A percentile compares a stretch with the other conserved stretches of the same genome.
These are phyloP conservation scores for Lagodon rhomboides DNA, from an alignment of 2,797 vertebrate species.

Conservation along the genomic window DNA sequence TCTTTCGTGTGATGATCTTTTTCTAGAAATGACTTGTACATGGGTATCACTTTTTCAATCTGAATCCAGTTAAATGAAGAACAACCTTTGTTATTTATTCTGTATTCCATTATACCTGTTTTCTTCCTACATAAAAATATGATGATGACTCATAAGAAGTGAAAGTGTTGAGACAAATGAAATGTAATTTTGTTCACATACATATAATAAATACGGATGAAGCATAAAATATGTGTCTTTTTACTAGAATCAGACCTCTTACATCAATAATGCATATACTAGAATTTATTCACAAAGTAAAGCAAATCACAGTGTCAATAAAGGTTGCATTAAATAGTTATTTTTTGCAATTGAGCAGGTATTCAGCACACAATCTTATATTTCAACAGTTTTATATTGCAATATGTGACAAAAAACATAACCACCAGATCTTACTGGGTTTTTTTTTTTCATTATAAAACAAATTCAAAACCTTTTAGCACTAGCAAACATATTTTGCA, in stretches of 20 bases:
- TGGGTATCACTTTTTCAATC: not conserved
- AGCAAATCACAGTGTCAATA: not conserved
- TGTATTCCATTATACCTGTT: not conserved
- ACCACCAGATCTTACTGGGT: not conserved
- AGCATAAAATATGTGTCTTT: slow-evolving; percentile 14
- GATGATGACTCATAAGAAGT: not conserved
- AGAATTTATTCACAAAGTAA: not conserved
- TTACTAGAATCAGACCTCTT: not conserved
- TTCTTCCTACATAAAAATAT: not conserved
- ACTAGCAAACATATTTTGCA: not conserved
- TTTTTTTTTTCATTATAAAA: not conserved
- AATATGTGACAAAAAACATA: not conserved
- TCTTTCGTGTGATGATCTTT: not conserved
- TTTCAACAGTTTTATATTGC: slow-evolving; percentile 6
- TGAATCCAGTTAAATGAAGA: slow-evolving; percentile 7
- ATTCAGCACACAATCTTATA: not conserved
- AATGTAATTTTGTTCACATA: not conserved
- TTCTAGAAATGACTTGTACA: not conserved
- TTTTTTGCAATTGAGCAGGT: not conserved
- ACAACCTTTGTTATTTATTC: slow-evolving; percentile 8
- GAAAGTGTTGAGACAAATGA: not conserved
- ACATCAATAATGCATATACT: not conserved
- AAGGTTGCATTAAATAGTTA: not conserved
- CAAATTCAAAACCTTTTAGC: not conserved
- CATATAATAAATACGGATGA: slow-evolving; percentile 44